Percentiles rank a stretch among this genome's conserved stretches.
Evolutionary conservation across 2,113 vertebrate genomes (phyloP).

Genomic region (Oncorhynchus nerka): DNA sequence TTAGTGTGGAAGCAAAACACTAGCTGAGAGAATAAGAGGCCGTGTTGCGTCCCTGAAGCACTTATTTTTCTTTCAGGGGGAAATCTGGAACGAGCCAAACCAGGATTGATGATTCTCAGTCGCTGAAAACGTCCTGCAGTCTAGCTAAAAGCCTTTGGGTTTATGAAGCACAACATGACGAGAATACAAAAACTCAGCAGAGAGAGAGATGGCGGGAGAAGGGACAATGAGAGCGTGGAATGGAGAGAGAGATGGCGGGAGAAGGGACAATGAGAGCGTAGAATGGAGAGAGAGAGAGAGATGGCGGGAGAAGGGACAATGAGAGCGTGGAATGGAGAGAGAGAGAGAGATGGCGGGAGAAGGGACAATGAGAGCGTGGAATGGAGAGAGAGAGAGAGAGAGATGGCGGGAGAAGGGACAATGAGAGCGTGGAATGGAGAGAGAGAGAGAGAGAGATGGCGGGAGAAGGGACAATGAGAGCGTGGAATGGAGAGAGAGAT

Average conservation of each 20-base stretch:
- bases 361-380: not conserved
- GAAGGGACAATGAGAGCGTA: not conserved
- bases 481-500: not conserved
- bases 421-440: too few relatives aligned
- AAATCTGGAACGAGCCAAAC: not conserved
- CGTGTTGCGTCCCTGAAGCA: not conserved
- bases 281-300: not conserved
- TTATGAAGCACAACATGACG: conserved; percentile 2
- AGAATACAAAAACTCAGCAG: not conserved
- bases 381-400: not conserved
- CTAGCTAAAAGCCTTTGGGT: not conserved
- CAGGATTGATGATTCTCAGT: not conserved
- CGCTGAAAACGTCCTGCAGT: conserved; percentile 4
- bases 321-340: not conserved
- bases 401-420: too few relatives aligned
- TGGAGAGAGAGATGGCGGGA: not conserved
- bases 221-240: not conserved
- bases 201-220: not conserved
- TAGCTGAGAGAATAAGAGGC: not conserved
- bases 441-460: too few relatives aligned
- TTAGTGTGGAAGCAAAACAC: not conserved
- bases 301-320: not conserved
- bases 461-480: too few relatives aligned
- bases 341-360: not conserved
- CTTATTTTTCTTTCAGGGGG: conserved; percentile 1